These are phyloP conservation scores for Baryphthengus martii DNA, from an alignment of 2,113 vertebrate species.

Conservation along the genomic window DNA sequence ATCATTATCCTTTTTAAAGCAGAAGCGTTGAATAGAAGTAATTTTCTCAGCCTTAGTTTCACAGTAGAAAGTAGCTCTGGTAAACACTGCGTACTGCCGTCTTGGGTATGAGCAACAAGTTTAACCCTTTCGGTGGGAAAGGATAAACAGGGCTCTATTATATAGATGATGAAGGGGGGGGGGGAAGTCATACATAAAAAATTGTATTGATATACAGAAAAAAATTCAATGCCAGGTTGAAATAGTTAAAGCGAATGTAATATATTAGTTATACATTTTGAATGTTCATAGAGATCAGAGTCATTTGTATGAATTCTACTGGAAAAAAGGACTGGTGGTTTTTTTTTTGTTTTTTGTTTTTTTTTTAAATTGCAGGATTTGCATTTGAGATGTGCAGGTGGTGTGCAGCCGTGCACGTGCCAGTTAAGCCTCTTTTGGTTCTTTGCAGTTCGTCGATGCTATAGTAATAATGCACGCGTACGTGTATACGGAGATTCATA, in stretches of 20 bases:
- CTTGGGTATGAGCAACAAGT: slow-evolving; percentile 6
- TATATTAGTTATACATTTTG: background rate
- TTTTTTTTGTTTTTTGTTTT: too few species aligned
- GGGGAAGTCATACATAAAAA: too few species aligned
- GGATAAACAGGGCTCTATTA: background rate
- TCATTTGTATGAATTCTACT: background rate
- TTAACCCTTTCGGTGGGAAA: slow-evolving; percentile 31
- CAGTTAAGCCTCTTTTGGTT: background rate
- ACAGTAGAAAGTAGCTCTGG: slow-evolving; percentile 8
- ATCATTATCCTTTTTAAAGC: slow-evolving; percentile 73
- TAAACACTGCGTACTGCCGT: slow-evolving; percentile 26
- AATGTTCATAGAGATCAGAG: background rate
- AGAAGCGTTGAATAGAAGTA: slow-evolving; percentile 65
- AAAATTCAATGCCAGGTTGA: background rate
- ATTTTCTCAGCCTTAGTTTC: slow-evolving; percentile 67
- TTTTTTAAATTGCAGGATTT: too few species aligned
- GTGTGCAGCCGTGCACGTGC: accelerated
- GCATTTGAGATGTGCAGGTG: background rate
- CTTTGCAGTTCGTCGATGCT: background rate
- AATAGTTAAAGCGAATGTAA: background rate
- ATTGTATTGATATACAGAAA: too few species aligned
- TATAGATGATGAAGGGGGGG: background rate
- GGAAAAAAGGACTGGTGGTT: too few species aligned
- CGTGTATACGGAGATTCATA: accelerated
- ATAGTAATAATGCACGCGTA: accelerated